A percentile compares a stretch with the other conserved stretches of the same genome.
Evolutionary conservation across 2,113 vertebrate species (phyloP).

Genomic region (Brienomyrus brachyistius): DNA sequence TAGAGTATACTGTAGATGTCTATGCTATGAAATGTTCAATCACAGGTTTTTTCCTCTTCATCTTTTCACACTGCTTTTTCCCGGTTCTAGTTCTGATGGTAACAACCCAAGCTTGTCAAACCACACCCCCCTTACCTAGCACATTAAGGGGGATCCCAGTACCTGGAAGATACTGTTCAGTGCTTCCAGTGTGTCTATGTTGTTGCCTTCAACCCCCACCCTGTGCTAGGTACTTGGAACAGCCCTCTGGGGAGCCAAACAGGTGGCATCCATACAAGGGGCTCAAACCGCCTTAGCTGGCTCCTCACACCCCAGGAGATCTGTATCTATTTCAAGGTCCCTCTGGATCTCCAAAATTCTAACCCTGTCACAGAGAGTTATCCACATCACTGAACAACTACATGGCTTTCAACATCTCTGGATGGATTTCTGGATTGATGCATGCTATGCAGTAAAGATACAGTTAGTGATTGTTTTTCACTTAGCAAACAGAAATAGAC

Average conservation of each 20-base stretch:
- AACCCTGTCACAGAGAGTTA: not conserved
- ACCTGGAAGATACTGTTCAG: not conserved
- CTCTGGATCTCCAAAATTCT: not conserved
- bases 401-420: not conserved
- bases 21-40: not conserved
- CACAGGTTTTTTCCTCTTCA: not conserved
- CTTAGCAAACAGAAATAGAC: not conserved
- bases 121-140: not conserved
- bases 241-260: not conserved
- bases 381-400: not conserved
- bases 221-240: not conserved
- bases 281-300: not conserved
- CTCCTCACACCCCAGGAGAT: not conserved
- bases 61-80: not conserved
- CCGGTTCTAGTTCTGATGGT: not conserved
- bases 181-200: not conserved
- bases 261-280: not conserved
- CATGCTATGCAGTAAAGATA: no score
- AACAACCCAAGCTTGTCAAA: not conserved
- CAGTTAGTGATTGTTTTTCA: not conserved
- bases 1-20: not conserved
- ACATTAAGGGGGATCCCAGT: not conserved
- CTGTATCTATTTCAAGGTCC: not conserved
- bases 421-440: not conserved
- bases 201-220: not conserved